Evolutionary conservation across 2,113 vertebrate species (phyloP), one percentile per base, ranked within the genome.

Genomic region (Oryzias woworae): DNA sequence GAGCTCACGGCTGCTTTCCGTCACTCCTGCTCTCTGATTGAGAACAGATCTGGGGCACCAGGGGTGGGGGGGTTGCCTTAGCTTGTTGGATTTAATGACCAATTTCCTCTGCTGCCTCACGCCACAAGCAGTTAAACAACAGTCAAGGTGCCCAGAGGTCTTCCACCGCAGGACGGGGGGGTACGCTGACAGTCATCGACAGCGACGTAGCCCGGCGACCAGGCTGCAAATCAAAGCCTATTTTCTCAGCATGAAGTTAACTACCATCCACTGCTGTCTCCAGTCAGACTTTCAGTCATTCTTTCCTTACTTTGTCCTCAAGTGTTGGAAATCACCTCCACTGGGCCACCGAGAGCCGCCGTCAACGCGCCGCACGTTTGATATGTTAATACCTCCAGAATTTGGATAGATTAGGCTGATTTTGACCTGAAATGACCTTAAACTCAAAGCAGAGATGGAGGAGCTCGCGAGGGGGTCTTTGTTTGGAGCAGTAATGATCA

Each of bases 11-110:
- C 53, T 76, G 69, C 72, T 71, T 48, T 80, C 83, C 77, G 57
- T 77, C 81, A 80, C 78, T 71, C 63, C 75, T 81, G 85, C 89
- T 87, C 89, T 91, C 89, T 92, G 90, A 92, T 91, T 90, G 89
- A 88, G 90, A 92, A 91, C 91, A 91, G 90, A 90, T 89, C 89
- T 86, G 88, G 89, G 88, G 81, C 89, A 82, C 86, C 75, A 81
- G 86, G 89, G 87, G 36, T 20, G 26, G 26, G 26, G 26, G 85
- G 73, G 72, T 69, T 82, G 88, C 87, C 88, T 81, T 75, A 78
- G 88, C 88, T 91, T 81, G 85, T 89, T 91, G 89, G 82, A 90
- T 92, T 91, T 93, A 93, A 92, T 91, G 90, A 92, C 89, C 90
- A 88, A 89, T 91, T 93, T 93, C 90, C 90, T 92, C 83, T 58